These are phyloP conservation scores for Crotalus helleri DNA, from an alignment of 2,113 vertebrate genomes.

Conservation along the genomic window DNA sequence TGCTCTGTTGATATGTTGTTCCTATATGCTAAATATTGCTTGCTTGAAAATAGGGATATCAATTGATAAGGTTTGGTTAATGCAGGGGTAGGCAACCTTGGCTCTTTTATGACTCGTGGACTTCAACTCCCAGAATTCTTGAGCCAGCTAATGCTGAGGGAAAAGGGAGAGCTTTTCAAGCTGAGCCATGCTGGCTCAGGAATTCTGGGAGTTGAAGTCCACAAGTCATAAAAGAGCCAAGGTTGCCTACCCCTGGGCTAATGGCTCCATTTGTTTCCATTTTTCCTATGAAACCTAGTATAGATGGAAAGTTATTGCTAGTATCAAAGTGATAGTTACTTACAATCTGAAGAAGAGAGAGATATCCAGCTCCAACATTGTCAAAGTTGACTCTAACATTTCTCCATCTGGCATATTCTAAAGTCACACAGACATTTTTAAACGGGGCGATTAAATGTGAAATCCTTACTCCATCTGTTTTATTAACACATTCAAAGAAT, in stretches of 20 bases:
- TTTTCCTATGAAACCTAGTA: not conserved
- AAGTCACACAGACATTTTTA: conserved; percentile 51
- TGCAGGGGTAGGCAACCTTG: too few relatives aligned
- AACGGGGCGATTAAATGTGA: conserved; percentile 34
- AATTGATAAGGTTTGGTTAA: not conserved
- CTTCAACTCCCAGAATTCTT: too few relatives aligned
- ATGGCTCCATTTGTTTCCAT: not conserved
- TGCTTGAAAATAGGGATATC: not conserved
- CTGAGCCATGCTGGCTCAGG: too few relatives aligned
- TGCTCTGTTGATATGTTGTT: not conserved
- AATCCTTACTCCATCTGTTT: conserved; percentile 29
- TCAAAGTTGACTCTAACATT: conserved; percentile 93
- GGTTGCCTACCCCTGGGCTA: not conserved
- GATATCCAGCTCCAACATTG: conserved; percentile 91
- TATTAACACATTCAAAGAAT: conserved; percentile 80
- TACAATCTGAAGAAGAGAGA: conserved; percentile 89
- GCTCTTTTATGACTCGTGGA: too few relatives aligned
- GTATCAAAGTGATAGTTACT: conserved; percentile 48
- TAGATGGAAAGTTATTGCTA: conserved; percentile 18
- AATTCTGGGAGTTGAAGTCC: too few relatives aligned
- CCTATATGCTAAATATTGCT: not conserved
- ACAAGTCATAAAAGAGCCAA: too few relatives aligned
- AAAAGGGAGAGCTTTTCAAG: too few relatives aligned
- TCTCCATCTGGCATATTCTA: conserved; percentile 71
- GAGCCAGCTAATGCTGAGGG: too few relatives aligned